Evolutionary conservation across 2,888 invertebrate species (phyloP).

Genomic region (Blastobasis adustella): DNA sequence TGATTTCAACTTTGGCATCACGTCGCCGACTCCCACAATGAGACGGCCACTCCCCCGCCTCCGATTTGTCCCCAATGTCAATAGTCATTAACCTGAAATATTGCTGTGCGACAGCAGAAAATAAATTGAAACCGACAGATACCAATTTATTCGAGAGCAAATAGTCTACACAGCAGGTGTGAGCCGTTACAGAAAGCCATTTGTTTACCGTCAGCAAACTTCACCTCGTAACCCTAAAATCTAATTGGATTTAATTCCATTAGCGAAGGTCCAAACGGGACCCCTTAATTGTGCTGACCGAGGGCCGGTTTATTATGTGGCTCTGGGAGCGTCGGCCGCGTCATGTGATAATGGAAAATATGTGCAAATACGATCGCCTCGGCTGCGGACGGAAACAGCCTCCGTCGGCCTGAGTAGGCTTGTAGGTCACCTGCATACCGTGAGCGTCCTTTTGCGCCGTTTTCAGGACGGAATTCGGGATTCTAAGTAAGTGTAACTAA

Average conservation of each 20-base stretch:
- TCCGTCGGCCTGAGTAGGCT: too few species aligned
- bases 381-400: too few species aligned
- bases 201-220: conserved; percentile 67
- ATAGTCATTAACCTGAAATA: background rate
- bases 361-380: conserved; percentile 21
- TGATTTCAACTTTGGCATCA: too few species aligned
- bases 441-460: too few species aligned
- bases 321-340: conserved; percentile 27
- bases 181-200: conserved; percentile 57
- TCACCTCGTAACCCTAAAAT: conserved; percentile 72
- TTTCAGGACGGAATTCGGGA: too few species aligned
- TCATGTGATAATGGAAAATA: conserved; percentile 38
- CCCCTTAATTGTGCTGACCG: conserved; percentile 69
- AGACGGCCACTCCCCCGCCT: too few species aligned
- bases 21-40: too few species aligned
- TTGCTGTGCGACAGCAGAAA: background rate
- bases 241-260: conserved; percentile 75
- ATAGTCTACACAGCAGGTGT: conserved; percentile 54
- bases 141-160: conserved; percentile 46
- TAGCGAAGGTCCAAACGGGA: conserved; percentile 69
- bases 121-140: conserved; percentile 21
- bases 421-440: too few species aligned
- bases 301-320: conserved; percentile 54
- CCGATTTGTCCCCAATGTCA: too few species aligned
- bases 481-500: too few species aligned